Conservation (phyloP, 2,797 vertebrate genomes). For the Pogonophryne albipinna region DNA sequence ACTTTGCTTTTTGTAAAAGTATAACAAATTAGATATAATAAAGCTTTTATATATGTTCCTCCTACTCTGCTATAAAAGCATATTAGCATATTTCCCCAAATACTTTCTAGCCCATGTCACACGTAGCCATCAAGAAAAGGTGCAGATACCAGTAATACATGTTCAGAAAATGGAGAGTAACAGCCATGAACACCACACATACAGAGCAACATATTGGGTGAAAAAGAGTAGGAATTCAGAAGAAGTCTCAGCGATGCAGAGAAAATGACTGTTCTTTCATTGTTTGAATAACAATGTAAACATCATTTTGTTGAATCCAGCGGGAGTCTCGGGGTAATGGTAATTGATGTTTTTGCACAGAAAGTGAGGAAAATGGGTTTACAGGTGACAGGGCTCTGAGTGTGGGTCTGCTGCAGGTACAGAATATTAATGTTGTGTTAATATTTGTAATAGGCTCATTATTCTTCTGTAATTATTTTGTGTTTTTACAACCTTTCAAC, state of each 20-base stretch:
- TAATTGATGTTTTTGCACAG: slow-evolving; percentile 57
- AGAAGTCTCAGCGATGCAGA: background rate
- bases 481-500: slow-evolving; percentile 37
- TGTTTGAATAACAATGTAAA: slow-evolving; percentile 41
- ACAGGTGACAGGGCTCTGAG: slow-evolving; percentile 19
- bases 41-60: too few relatives aligned
- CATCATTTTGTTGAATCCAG: slow-evolving; percentile 37
- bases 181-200: too few relatives aligned
- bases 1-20: background rate
- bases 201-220: background rate
- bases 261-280: slow-evolving; percentile 19
- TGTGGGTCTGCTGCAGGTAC: slow-evolving; percentile 41
- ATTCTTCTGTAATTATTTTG: slow-evolving; percentile 29
- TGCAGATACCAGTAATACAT: background rate
- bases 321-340: slow-evolving; percentile 37
- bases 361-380: slow-evolving; percentile 58
- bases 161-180: background rate
- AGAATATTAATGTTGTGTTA: slow-evolving; percentile 29
- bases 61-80: too few relatives aligned
- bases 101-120: background rate
- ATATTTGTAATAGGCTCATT: slow-evolving; percentile 16
- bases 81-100: too few relatives aligned
- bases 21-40: too few relatives aligned
- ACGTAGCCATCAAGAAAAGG: background rate
- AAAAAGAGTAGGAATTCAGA: slow-evolving; percentile 1